Evolutionary conservation across 2,113 vertebrate genomes (phyloP).

Genomic region (Coryphaenoides rupestris): DNA sequence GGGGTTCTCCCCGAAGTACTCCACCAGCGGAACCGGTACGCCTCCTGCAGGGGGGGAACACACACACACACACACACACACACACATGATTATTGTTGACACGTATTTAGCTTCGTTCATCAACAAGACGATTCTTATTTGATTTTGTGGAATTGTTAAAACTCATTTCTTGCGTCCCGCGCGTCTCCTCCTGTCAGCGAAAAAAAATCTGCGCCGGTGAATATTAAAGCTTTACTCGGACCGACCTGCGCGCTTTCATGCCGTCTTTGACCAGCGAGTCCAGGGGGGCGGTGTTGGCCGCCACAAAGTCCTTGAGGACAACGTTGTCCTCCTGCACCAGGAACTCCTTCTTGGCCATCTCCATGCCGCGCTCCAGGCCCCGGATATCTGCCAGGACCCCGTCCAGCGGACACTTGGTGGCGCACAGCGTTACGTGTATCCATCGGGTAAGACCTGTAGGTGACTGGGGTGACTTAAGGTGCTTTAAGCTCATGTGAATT

Average conservation of each 20-base stretch:
- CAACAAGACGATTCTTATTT: too few species aligned
- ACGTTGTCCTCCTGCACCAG: slow-evolving; percentile 85
- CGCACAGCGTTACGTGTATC: too few species aligned
- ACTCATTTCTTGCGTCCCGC: too few species aligned
- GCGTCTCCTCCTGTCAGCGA: too few species aligned
- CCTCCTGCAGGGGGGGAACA: slow-evolving; percentile 75
- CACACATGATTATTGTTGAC: too few species aligned
- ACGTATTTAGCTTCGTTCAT: too few species aligned
- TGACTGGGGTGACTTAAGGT: too few species aligned
- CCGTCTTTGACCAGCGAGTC: slow-evolving; percentile 83
- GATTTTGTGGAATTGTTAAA: too few species aligned
- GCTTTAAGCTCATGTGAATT: too few species aligned
- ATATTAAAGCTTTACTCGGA: background rate
- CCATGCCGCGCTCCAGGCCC: slow-evolving; percentile 87
- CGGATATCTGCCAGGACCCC: slow-evolving; percentile 82
- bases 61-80: background rate
- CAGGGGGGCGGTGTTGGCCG: slow-evolving; percentile 78
- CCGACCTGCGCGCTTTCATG: slow-evolving; percentile 73
- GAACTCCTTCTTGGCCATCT: slow-evolving; percentile 89
- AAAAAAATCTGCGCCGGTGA: too few species aligned
- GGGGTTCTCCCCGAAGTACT: slow-evolving; percentile 92
- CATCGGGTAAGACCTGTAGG: too few species aligned
- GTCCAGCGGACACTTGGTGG: slow-evolving; percentile 85
- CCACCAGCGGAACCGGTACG: slow-evolving; percentile 83
- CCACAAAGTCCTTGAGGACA: slow-evolving; percentile 89